Base-by-base conservation (phyloP, 2,797 vertebrate species). In the Brachyrhaphis roseni region DNA sequence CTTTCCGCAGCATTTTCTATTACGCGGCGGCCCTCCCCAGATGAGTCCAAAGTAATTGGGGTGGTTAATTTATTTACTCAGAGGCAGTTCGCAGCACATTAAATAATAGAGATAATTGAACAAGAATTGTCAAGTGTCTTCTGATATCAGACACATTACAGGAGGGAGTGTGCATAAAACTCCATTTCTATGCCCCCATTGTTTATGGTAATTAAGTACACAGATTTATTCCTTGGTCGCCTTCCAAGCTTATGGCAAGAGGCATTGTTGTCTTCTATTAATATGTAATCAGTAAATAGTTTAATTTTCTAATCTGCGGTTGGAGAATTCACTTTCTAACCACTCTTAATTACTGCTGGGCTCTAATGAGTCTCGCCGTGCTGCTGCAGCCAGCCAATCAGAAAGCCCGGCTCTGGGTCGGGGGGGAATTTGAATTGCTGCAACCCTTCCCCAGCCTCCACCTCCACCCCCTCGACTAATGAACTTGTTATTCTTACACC, bases 211-310 rank as follows among this genome's bases (percentile, higher is more conserved):
- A 99, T 99, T 99, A 99, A 99, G 98, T 99, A 99, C 98, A 99
- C 97, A 98, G 98, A 99, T 99, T 96, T 96, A 96, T 95, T 96
- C 95, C 95, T 96, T 96, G 95, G 95, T 99, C 98, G 98, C 97
- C 97, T 99, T 99, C 98, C 98, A 99, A 99, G 98, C 98, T 98
- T 99, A 99, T 99, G 97, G 98, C 97, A 97, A 97, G 97, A 97
- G 95, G 97, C 97, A 99, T 99, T 99, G 98, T 99, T 99, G 98
- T 99, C 97, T 97, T 99, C 97, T 98, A 99, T 99, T 99, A 99
- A 99, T 99, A 99, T 99, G 98, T 99, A 99, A 99, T 99, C 98
- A 99, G 98, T 98, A 99, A 99, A 99, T 99, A 99, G 98, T 99
- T 99, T 99, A 99, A 99, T 99, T 99, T 99, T 98, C 98, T 99